These are phyloP conservation scores for Muscicapa striata DNA, from an alignment of 2,797 vertebrate genomes.

Conservation along the genomic window DNA sequence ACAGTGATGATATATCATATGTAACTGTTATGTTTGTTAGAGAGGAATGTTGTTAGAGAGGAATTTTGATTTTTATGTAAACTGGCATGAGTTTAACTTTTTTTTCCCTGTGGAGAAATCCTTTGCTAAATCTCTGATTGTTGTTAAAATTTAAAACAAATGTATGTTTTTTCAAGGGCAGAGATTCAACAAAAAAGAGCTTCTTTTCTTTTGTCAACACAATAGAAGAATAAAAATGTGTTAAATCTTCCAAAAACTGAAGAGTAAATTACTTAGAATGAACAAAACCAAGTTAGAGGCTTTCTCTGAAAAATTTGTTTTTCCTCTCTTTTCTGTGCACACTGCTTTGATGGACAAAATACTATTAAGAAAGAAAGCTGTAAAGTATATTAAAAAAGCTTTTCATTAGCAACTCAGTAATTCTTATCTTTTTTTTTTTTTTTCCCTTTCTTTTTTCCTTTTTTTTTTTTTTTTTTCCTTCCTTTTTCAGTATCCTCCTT, in stretches of 20 bases:
- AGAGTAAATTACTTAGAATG: slow-evolving; percentile 41
- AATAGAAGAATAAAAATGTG: slow-evolving; percentile 61
- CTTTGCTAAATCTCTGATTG: slow-evolving; percentile 53
- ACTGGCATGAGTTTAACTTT: slow-evolving; percentile 28
- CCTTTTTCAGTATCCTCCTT: not conserved
- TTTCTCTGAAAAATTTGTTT: slow-evolving; percentile 8
- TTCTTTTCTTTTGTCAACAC: slow-evolving; percentile 37
- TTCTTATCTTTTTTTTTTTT: not conserved
- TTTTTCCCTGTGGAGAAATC: slow-evolving; percentile 50
- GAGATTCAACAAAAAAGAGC: slow-evolving; percentile 17
- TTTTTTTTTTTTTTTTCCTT: not conserved
- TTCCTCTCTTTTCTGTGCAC: not conserved
- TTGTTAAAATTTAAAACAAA: slow-evolving; percentile 70
- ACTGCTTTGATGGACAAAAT: not conserved
- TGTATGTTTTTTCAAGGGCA: slow-evolving; percentile 49
- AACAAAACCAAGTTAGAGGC: slow-evolving; percentile 1
- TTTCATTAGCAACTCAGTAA: not conserved
- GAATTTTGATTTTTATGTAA: slow-evolving; percentile 67
- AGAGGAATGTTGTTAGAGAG: slow-evolving; percentile 58
- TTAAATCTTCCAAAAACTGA: slow-evolving; percentile 47
- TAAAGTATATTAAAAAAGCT: not conserved
- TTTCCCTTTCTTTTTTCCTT: too few species aligned
- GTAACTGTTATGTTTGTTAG: slow-evolving; percentile 36
- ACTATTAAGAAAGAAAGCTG: not conserved
- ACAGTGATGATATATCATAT: not conserved